Evolutionary conservation across 2,888 invertebrate species (phyloP), one percentile per base, ranked within the genome.

Genomic region (Abscondita cerata): DNA sequence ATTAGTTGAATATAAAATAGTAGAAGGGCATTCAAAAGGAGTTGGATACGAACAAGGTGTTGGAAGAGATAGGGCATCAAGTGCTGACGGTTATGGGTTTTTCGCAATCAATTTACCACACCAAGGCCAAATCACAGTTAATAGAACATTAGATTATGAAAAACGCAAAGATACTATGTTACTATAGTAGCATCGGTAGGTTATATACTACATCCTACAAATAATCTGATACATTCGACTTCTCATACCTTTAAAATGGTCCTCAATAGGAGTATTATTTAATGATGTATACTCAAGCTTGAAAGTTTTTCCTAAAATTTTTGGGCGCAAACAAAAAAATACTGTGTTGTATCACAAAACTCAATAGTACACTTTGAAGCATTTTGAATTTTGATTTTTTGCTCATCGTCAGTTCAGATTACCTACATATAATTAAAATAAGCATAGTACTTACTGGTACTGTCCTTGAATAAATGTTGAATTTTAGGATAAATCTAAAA

Each of bases 141-240:
- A 92, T 75, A 87, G 90, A 73, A 92, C 89, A 50, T 82, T 95
- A 78, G 95, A 95, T 83, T 96, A 91, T 80, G 95, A 96, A 81
- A 89, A 88, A 92, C 90, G 53, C 91, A 93, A 81, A 85, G 91
- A 76, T 95, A 93, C 82, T 90, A 92, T 81, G 88, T 95, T 81
- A 95, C 93, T 72, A 87, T 95, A 78, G 87, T 93, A 70, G 95
- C 95, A 75, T 91, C 91, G 82, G 95, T 95, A 82, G 90, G 90
- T 38, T 6, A 4, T n/a, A n/a, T n/a, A n/a, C n/a, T n/a, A n/a
- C n/a, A n/a, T n/a, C n/a, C n/a, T n/a, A 25, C 6, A 25, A 25
- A 25, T 4, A 25, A 25, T 25, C 25, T n/a, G n/a, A n/a, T n/a
- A n/a, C n/a, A n/a, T n/a, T n/a, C n/a, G n/a, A n/a, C n/a, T n/a